Evolutionary conservation across 1,140 invertebrate genomes (phyloP), one percentile per base, ranked within the genome.

Genomic region (Armadillidium nasatum): DNA sequence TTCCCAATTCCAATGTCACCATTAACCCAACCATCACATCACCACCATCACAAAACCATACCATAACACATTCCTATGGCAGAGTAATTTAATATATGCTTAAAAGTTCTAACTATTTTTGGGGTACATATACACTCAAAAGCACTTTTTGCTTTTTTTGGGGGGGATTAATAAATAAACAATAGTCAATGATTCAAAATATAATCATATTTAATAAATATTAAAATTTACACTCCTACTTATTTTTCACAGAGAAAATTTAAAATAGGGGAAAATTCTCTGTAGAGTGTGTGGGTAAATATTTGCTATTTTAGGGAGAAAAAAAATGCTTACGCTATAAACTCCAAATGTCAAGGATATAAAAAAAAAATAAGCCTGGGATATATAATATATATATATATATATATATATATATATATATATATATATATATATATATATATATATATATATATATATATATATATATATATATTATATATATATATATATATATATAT

Each of bases 21-120:
- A 60, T 15, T 15, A 15, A 60, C 50, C 50, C 50, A 60, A 60
- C 50, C 50, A 60, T 60, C 50, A 60, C 50, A 60, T 60, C 50
- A 60, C 19, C 50, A 60, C 50, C 50, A 60, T 60, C 50, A 60
- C 50, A 60, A 60, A 15, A 60, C 50, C 50, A 60, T 60, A 60
- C 50, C 50, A 60, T 60, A 60, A 60, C 50, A 60, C 50, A 60
- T 33, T 60, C 50, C 50, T 60, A 60, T 60, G 46, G 46, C 46
- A 50, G 46, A 50, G 46, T 50, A 50, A 50, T 50, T 50, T 15
- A 50, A 50, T 50, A 10, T 50, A 50, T 50, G 46, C 46, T 50
- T 50, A 50, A 50, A 10, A 15, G 46, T 15, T 50, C 15, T 50
- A 50, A 50, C 9, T 50, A 10, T 50, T 50, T 50, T 9, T 50